phyloP scores from a whole-genome alignment of 2,113 vertebrate species.

The Motacilla alba region DNA sequence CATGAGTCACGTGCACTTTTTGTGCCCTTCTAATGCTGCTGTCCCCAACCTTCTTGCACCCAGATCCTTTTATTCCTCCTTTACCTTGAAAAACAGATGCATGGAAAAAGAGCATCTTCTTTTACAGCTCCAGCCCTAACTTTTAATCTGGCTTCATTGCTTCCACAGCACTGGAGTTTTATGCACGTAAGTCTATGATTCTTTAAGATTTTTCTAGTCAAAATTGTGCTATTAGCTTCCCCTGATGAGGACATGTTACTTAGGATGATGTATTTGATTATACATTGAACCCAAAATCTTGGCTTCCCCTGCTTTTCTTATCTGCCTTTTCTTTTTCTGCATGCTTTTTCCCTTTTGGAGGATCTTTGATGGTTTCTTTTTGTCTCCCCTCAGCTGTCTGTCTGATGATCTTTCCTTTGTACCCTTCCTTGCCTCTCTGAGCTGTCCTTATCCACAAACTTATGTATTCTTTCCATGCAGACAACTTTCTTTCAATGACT shows the following conservation, averaged over 20 bases:
- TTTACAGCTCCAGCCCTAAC: background rate
- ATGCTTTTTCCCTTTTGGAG: background rate
- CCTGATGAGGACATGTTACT: background rate
- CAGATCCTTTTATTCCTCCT: too few relatives aligned
- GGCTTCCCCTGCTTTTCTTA: background rate
- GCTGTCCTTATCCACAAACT: background rate
- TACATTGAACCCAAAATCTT: background rate
- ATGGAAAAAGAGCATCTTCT: background rate
- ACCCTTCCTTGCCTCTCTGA: background rate
- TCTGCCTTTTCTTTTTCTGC: background rate
- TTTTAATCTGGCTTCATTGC: background rate
- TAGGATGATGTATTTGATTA: background rate
- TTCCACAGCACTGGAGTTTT: background rate
- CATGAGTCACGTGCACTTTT: background rate
- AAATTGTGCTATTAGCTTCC: background rate
- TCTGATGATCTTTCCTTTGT: background rate
- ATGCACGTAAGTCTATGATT: background rate
- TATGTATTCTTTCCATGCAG: background rate
- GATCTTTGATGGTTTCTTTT: background rate
- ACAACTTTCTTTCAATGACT: background rate
- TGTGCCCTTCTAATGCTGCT: background rate
- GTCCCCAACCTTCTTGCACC: background rate
- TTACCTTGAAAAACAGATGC: background rate
- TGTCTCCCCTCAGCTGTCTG: background rate
- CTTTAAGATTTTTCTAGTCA: background rate